These are phyloP conservation scores for Chelidonichthys spinosus DNA, from an alignment of 2,797 vertebrate species.

Conservation along the genomic window DNA sequence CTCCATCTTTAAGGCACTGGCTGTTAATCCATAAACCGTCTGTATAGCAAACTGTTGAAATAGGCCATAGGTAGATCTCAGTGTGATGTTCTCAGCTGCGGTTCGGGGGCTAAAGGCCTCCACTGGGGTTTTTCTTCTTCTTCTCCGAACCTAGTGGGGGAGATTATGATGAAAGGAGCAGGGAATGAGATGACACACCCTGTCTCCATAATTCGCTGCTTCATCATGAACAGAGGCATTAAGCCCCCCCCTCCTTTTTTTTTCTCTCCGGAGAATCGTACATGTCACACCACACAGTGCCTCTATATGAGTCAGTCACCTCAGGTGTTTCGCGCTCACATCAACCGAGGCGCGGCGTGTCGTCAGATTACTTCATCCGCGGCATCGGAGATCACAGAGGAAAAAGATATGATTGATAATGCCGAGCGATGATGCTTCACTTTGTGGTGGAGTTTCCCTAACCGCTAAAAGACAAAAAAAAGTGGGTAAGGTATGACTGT, in stretches of 20 bases:
- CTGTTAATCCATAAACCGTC: conserved; percentile 52
- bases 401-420: conserved; percentile 52
- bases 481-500: neutral
- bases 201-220: conserved; percentile 82
- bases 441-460: conserved; percentile 22
- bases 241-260: conserved; percentile 46
- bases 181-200: conserved; percentile 84
- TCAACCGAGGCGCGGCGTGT: conserved; percentile 57
- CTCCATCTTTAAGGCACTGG: conserved; percentile 39
- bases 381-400: conserved; percentile 54
- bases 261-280: conserved; percentile 69
- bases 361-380: conserved; percentile 71
- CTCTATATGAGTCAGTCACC: conserved; percentile 74
- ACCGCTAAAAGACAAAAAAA: conserved; percentile 4
- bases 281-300: conserved; percentile 73
- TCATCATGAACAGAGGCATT: conserved; percentile 82
- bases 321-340: conserved; percentile 78
- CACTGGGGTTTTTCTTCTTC: conserved; percentile 74
- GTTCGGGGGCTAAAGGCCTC: conserved; percentile 72
- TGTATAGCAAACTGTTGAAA: conserved; percentile 55
- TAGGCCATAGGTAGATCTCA: conserved; percentile 75
- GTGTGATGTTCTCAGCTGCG: conserved; percentile 60
- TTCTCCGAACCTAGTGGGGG: conserved; percentile 71
- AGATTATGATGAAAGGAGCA: conserved; percentile 83
- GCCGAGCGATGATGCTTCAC: conserved; percentile 46